Evolutionary conservation across 1,140 invertebrate species (phyloP).

Genomic region (Drosophila seguyi): DNA sequence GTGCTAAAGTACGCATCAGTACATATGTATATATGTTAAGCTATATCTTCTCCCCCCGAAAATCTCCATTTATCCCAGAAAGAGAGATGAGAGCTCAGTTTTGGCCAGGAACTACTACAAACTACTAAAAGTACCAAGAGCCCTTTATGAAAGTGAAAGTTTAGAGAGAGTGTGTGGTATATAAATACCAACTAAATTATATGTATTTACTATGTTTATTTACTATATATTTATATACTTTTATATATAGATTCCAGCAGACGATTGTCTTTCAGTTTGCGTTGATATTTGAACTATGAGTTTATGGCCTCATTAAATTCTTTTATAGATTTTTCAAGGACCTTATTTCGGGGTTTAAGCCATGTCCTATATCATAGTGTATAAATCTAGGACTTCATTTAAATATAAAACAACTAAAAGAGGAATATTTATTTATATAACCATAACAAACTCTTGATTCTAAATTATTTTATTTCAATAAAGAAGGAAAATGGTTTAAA

Average conservation of each 20-base stretch:
- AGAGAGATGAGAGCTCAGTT: background rate
- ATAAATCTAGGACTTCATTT: background rate
- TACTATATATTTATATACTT: background rate
- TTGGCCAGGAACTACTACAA: background rate
- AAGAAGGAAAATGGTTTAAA: background rate
- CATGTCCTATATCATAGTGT: background rate
- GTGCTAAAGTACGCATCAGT: conserved; percentile 76
- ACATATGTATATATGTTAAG: conserved; percentile 54
- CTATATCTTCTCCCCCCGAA: conserved; percentile 13
- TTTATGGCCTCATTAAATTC: conserved; percentile 8
- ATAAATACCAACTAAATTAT: background rate
- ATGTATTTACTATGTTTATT: background rate
- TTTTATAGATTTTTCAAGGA: conserved; percentile 1
- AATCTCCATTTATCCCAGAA: conserved; percentile 6
- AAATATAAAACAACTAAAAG: background rate
- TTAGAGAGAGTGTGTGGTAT: background rate
- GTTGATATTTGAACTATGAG: background rate
- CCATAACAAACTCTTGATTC: background rate
- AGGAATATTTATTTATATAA: background rate
- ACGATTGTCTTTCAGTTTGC: background rate
- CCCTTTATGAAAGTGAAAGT: background rate
- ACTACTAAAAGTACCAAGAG: background rate
- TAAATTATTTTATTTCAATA: background rate
- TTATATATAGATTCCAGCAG: background rate
- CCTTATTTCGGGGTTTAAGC: background rate